Percentiles rank a stretch among this genome's conserved stretches.
These are phyloP conservation scores for Isaurus tuberculatus DNA, from an alignment of 92 coral and sea anemone genomes.

Conservation along the genomic window DNA sequence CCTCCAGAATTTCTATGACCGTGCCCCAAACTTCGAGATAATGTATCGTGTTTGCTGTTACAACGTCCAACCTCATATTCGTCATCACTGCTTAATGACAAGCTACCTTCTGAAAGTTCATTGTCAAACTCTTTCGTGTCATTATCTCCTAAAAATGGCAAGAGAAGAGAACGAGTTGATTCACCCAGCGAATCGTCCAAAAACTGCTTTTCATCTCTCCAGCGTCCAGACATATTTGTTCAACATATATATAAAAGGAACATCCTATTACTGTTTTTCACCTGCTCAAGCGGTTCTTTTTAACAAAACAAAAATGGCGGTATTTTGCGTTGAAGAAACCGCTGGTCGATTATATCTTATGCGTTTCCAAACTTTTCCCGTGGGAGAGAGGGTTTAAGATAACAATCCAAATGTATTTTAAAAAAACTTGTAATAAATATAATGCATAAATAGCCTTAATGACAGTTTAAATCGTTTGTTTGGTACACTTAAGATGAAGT, in stretches of 20 bases:
- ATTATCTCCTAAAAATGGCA: conserved; percentile 67
- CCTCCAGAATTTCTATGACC: not conserved
- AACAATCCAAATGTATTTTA: not conserved
- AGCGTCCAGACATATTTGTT: conserved; percentile 15
- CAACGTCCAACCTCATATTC: conserved; percentile 41
- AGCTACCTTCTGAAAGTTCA: conserved; percentile 67
- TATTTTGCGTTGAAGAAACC: conserved; percentile 21
- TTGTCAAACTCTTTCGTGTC: conserved; percentile 30
- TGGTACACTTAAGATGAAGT: too few relatives aligned
- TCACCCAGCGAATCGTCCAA: conserved; percentile 92
- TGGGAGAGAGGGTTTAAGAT: not conserved
- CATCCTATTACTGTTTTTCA: not conserved
- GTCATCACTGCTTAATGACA: conserved; percentile 54
- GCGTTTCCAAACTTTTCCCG: not conserved
- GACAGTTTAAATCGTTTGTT: too few relatives aligned
- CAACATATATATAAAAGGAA: not conserved
- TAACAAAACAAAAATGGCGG: conserved; percentile 40
- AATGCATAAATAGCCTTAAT: too few relatives aligned
- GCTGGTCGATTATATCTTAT: conserved; percentile 28
- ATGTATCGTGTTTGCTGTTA: conserved; percentile 28
- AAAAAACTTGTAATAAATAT: too few relatives aligned
- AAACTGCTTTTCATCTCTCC: conserved; percentile 43
- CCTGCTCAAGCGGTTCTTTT: not conserved
- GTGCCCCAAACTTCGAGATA: not conserved
- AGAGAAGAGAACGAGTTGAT: conserved; percentile 92